phyloP scores from a whole-genome alignment of 2,797 vertebrate genomes.

The Ficedula albicollis region DNA sequence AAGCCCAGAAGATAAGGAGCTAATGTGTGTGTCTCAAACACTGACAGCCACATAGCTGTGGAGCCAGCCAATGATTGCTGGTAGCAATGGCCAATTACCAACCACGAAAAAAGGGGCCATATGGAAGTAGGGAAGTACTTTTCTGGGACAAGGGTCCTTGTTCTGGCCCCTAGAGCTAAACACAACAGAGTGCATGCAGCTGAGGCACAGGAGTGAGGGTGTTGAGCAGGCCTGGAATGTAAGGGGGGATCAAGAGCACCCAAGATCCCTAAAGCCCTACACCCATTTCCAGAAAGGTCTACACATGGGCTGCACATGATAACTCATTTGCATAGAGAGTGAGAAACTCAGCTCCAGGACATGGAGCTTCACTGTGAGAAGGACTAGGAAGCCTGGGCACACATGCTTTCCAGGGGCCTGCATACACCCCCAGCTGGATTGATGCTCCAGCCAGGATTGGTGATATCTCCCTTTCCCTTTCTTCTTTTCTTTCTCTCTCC shows the following conservation, averaged over 20 bases:
- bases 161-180: background rate
- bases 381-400: background rate
- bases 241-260: background rate
- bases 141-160: background rate
- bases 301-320: too few relatives aligned
- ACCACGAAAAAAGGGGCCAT: background rate
- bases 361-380: background rate
- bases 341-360: background rate
- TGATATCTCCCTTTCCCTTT: background rate
- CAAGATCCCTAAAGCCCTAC: background rate
- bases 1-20: background rate
- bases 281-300: background rate
- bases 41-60: too few relatives aligned
- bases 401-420: fast-evolving
- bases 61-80: background rate
- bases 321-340: background rate
- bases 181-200: too few relatives aligned
- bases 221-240: background rate
- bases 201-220: background rate
- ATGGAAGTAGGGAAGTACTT: background rate
- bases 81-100: background rate
- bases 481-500: background rate
- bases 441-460: background rate
- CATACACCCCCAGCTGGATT: background rate
- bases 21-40: background rate